Conservation (phyloP, 2,797 vertebrate species). For the Echeneis naucrates region DNA sequence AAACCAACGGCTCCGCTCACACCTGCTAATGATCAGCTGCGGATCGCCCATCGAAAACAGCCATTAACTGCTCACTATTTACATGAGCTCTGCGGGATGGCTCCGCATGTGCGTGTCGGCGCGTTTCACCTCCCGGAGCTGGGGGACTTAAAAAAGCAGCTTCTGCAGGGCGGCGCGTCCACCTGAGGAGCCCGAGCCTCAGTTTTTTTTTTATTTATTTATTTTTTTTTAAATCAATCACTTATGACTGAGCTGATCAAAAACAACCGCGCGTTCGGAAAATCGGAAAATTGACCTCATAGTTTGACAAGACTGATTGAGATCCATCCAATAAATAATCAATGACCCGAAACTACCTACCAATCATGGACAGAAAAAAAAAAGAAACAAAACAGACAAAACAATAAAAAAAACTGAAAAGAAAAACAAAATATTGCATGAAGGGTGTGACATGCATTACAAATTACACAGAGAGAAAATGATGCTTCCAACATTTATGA, state of each 20-base stretch:
- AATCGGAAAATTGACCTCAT: not conserved
- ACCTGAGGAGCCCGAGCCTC: not conserved
- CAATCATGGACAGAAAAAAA: too few relatives aligned
- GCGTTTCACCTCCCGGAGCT: conserved; percentile 35
- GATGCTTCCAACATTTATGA: not conserved
- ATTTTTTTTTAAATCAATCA: not conserved
- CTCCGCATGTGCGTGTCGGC: conserved; percentile 36
- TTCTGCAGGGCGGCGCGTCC: not conserved
- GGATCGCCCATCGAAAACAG: conserved; percentile 69
- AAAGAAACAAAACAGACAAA: too few relatives aligned
- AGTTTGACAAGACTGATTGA: not conserved
- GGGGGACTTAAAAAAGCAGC: conserved; percentile 8
- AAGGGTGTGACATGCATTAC: not conserved
- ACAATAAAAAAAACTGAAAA: too few relatives aligned
- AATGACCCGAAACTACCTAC: not conserved
- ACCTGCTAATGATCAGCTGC: conserved; percentile 77
- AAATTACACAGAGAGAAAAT: not conserved
- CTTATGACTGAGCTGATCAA: too few relatives aligned
- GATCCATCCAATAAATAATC: not conserved
- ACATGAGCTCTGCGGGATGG: conserved; percentile 32
- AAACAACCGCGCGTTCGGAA: too few relatives aligned
- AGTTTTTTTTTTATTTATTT: too few relatives aligned
- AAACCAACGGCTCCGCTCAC: conserved; percentile 65
- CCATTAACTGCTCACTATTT: conserved; percentile 66
- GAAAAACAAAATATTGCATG: too few relatives aligned